Evolutionary conservation across 2,797 vertebrate genomes (phyloP).

Genomic region (Parambassis ranga): DNA sequence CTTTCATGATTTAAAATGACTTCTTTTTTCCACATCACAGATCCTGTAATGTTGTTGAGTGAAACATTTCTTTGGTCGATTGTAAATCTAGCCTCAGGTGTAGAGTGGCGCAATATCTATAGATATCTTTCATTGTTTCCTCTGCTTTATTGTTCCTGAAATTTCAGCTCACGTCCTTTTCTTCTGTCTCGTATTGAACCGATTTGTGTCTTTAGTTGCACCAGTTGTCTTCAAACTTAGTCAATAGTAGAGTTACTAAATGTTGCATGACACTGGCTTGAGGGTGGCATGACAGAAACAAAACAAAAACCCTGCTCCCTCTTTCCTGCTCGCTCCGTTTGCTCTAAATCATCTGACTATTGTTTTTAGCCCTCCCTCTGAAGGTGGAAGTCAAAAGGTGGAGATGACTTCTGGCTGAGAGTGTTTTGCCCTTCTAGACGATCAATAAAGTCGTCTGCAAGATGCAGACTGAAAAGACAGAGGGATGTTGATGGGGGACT

Average conservation of each 20-base stretch:
- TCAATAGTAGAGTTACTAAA: conserved; percentile 8
- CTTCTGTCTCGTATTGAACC: no score
- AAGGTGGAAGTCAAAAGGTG: conserved; percentile 47
- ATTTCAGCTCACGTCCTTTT: no score
- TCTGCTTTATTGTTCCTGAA: neutral
- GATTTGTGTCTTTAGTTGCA: neutral
- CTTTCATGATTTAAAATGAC: neutral
- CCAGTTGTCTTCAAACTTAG: conserved; percentile 4
- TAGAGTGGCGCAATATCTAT: neutral
- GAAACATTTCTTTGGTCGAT: neutral
- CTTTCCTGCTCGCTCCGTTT: neutral
- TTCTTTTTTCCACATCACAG: neutral
- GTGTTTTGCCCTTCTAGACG: conserved; percentile 42
- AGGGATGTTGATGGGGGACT: conserved; percentile 12
- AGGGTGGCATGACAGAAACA: conserved; percentile 18
- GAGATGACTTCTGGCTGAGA: conserved; percentile 39
- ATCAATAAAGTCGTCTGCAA: conserved; percentile 58
- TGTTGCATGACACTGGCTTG: conserved; percentile 12
- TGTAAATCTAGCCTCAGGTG: neutral
- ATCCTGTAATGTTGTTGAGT: neutral
- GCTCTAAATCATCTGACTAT: conserved; percentile 33
- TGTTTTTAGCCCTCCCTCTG: conserved; percentile 17
- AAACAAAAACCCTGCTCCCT: conserved; percentile 12
- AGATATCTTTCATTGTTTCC: neutral
- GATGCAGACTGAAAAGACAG: conserved; percentile 10